Evolutionary conservation across 2,888 invertebrate species (phyloP), one percentile per base, ranked within the genome.

Genomic region (Miltochrista miniata): DNA sequence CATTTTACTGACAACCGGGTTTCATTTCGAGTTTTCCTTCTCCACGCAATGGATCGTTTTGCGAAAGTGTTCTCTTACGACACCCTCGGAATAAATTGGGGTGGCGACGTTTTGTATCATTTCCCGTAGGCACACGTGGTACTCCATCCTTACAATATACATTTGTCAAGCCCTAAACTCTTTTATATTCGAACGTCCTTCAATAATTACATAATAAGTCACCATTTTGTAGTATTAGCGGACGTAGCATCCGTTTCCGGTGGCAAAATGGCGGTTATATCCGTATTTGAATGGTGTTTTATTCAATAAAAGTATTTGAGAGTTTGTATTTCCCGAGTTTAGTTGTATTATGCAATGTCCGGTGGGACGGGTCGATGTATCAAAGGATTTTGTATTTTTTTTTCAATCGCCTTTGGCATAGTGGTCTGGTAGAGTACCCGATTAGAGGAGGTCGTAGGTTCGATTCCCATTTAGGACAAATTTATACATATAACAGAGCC

Each of bases 161-260:
- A 33, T 42, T 34, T 35, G 13, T n/a, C 1, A 11, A 11, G 41
- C 15, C 41, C 33, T n/a, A 43, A 35, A 7, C 24, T 13, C 35
- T 7, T 24, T 43, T 12, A 10, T 18, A 12, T 2, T 7, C 11
- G 1, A 13, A 30, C 29, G 55, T 61, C 60, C 59, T 52, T 51
- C 48, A 64, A n/a, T 62, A 65, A 48, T 55, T 51, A 62, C 58
- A 65, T 55, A 48, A 60, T 56, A 61, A 61, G 54, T 55, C 52
- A 45, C 61, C 52, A 61, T 63, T 56, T 60, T 45, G 48, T 34
- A 48, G 59, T 60, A 61, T 58, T 61, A 60, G 47, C 35, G 83
- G 70, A 76, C 35, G 36, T 79, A 76, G 74, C 85, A 79, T 85
- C 85, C 86, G 83, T 78, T 80, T 85, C 85, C 86, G 83, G 74